A percentile compares a stretch with the other conserved stretches of the same genome.
Evolutionary conservation across 2,113 vertebrate genomes (phyloP).

Genomic region (Phoenicopterus ruber): DNA sequence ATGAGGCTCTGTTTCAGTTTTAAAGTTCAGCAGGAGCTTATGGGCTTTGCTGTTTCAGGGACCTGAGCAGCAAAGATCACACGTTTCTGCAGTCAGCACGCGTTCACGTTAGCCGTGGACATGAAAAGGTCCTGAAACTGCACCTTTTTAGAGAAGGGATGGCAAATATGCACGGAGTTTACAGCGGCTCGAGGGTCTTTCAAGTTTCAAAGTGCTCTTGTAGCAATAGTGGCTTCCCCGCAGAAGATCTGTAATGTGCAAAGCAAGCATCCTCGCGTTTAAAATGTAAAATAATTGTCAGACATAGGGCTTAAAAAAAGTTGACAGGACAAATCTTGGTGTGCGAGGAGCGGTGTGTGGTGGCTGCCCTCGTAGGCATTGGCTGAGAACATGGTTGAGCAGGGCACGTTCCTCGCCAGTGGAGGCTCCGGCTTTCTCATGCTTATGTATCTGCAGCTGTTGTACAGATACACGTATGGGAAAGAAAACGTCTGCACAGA

Average conservation of each 20-base stretch:
- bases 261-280: background rate
- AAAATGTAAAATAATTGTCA: background rate
- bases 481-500: background rate
- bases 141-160: background rate
- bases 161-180: background rate
- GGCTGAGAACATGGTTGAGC: background rate
- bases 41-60: background rate
- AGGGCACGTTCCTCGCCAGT: fast-evolving
- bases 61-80: background rate
- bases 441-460: background rate
- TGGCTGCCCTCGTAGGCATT: fast-evolving
- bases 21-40: background rate
- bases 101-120: background rate
- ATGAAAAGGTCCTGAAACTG: background rate
- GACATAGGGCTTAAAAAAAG: background rate
- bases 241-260: background rate
- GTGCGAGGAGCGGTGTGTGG: background rate
- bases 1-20: background rate
- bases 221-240: background rate
- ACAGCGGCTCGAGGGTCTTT: fast-evolving
- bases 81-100: background rate
- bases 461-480: background rate
- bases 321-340: background rate
- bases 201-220: background rate
- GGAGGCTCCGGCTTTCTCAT: background rate